These are phyloP conservation scores for Balearica regulorum DNA, from an alignment of 2,797 vertebrate genomes.

Conservation along the genomic window DNA sequence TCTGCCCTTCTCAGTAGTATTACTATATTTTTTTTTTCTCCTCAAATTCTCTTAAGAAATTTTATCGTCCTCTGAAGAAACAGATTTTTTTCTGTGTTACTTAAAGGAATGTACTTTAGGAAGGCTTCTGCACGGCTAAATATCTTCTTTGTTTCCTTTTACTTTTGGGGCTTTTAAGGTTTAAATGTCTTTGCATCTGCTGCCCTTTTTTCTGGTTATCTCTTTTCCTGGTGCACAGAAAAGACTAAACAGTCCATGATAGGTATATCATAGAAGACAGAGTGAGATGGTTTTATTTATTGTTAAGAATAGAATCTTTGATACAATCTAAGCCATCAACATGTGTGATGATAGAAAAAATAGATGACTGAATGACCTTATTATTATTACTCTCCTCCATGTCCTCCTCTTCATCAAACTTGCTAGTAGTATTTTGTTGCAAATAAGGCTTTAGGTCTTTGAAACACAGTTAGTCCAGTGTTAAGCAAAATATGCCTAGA, in stretches of 20 bases:
- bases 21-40: background rate
- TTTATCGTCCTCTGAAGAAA: background rate
- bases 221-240: background rate
- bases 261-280: background rate
- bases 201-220: background rate
- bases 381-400: background rate
- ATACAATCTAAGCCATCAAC: background rate
- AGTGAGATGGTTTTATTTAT: background rate
- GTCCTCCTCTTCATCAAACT: background rate
- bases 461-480: background rate
- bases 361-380: background rate
- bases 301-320: background rate
- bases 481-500: background rate
- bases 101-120: background rate
- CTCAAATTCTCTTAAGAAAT: background rate
- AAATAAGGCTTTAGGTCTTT: background rate
- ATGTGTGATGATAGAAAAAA: background rate
- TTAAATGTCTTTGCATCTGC: background rate
- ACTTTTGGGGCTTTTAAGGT: background rate
- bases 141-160: background rate
- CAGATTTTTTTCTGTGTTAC: background rate
- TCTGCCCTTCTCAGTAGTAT: background rate
- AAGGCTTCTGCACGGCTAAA: background rate
- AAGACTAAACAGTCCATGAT: background rate
- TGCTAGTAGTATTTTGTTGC: background rate